Evolutionary conservation across 1,140 invertebrate genomes (phyloP), one percentile per base, ranked within the genome.

Genomic region (Subanguina moxae): DNA sequence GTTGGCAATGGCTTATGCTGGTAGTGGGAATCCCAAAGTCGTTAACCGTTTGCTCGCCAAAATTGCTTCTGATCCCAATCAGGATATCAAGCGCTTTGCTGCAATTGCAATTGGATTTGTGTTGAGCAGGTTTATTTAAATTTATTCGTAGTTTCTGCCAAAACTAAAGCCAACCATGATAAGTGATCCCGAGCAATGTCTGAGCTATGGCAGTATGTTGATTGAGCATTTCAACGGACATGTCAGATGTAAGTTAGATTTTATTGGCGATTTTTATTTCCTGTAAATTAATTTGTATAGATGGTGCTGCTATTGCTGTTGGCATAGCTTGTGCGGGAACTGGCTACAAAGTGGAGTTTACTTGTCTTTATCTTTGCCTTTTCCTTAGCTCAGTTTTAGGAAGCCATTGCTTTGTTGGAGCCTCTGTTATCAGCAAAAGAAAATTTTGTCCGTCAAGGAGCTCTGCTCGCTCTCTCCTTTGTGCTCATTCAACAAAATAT

Each of bases 151-250:
- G n/a, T 61, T 61, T 21, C 28, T n/a, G n/a, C n/a, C 30, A 13
- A 61, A 61, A 19, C 23, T 3, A 15, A 5, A 7, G 3, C 48
- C 17, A 52, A 52, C 3, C 48, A 52, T 52, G 48, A 52, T 82
- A 70, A 80, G 78, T 57, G 76, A 82, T 62, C 80, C 80, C 11
- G 72, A 80, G 46, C 76, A 79, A 46, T 82, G 80, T 65, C 48
- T 82, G 13, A 75, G 64, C 42, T 82, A 82, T 56, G 78, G 73
- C 25, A 77, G 70, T 46, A 82, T 82, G 80, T 67, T 99, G 32
- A 93, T 94, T 0, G 96, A 99, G 83, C 96, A 93, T 71, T 99
- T 98, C 85, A 99, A 99, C 84, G 94, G 95, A 15, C 94, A 99
- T 84, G 95, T 99, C 0, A 88, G 96, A 61, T 52, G 23, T 25